These are phyloP conservation scores for Chrysemys picta DNA, from an alignment of 2,113 vertebrate genomes.

Conservation along the genomic window DNA sequence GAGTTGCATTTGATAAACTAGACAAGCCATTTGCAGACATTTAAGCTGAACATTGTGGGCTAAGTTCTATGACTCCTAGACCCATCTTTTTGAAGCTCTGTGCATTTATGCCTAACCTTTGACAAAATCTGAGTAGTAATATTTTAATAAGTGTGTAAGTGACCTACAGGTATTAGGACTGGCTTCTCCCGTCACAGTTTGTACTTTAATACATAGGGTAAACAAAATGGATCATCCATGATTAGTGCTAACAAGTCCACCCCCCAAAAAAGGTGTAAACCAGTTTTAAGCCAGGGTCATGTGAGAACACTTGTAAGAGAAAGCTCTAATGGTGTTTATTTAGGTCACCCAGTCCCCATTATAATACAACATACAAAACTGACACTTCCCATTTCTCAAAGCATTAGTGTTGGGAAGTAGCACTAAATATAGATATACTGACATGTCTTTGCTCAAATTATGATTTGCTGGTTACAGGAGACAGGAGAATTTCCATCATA, in stretches of 20 bases:
- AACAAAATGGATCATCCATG: background rate
- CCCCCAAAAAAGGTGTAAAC: background rate
- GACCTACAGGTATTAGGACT: background rate
- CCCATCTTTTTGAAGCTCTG: background rate
- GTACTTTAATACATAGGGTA: background rate
- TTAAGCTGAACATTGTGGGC: background rate
- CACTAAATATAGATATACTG: background rate
- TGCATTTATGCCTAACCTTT: background rate
- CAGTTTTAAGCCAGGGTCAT: background rate
- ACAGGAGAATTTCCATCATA: background rate
- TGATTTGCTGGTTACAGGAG: background rate
- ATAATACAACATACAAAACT: background rate
- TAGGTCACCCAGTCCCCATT: background rate
- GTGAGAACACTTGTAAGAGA: background rate
- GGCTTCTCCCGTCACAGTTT: background rate
- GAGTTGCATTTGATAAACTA: background rate
- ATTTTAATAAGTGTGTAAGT: background rate
- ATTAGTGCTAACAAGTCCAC: background rate
- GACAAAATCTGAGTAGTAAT: background rate
- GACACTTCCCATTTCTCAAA: background rate
- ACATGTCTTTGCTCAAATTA: background rate
- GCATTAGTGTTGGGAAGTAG: background rate
- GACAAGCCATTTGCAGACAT: background rate
- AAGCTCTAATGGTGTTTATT: background rate
- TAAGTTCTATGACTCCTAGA: background rate